These are phyloP conservation scores for Carabus problematicus DNA, from an alignment of 2,888 invertebrate genomes.

Conservation along the genomic window DNA sequence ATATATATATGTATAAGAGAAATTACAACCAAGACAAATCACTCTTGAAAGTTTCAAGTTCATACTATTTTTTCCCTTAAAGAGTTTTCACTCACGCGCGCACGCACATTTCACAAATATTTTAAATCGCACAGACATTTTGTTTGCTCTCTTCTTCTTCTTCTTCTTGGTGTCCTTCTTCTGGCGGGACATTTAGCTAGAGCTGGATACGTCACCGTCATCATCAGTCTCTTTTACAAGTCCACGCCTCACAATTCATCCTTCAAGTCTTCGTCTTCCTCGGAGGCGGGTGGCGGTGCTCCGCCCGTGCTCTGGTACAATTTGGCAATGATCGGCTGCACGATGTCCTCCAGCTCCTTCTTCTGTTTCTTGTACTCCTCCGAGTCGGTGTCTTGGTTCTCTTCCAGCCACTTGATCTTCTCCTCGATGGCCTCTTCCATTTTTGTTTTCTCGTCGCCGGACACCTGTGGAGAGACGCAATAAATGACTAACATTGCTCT, in stretches of 20 bases:
- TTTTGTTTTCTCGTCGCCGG: slow-evolving; percentile 89
- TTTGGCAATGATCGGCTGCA: slow-evolving; percentile 97
- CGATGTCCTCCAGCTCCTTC: slow-evolving; percentile 93
- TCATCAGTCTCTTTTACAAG: slow-evolving; percentile 54
- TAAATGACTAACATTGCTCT: too few relatives aligned
- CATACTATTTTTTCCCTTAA: too few relatives aligned
- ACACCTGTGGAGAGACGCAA: slow-evolving; percentile 54
- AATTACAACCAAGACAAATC: too few relatives aligned
- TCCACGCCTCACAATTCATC: slow-evolving; percentile 75
- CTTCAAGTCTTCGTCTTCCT: slow-evolving; percentile 78
- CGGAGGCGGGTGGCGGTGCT: slow-evolving; percentile 72
- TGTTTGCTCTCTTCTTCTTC: too few relatives aligned
- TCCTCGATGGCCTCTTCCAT: slow-evolving; percentile 97
- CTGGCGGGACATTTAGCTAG: too few relatives aligned
- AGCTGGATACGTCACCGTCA: too few relatives aligned
- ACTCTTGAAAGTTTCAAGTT: too few relatives aligned
- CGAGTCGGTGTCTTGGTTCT: slow-evolving; percentile 90
- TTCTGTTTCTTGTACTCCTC: slow-evolving; percentile 94
- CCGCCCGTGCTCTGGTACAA: slow-evolving; percentile 89
- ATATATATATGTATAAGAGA: too few relatives aligned
- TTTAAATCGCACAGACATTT: too few relatives aligned
- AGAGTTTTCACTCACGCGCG: too few relatives aligned
- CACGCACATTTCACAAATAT: too few relatives aligned
- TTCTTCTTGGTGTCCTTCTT: too few relatives aligned
- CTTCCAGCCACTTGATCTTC: slow-evolving; percentile 97